Evolutionary conservation across 2,797 vertebrate species (phyloP).

Genomic region (Leucoraja ocellata): DNA sequence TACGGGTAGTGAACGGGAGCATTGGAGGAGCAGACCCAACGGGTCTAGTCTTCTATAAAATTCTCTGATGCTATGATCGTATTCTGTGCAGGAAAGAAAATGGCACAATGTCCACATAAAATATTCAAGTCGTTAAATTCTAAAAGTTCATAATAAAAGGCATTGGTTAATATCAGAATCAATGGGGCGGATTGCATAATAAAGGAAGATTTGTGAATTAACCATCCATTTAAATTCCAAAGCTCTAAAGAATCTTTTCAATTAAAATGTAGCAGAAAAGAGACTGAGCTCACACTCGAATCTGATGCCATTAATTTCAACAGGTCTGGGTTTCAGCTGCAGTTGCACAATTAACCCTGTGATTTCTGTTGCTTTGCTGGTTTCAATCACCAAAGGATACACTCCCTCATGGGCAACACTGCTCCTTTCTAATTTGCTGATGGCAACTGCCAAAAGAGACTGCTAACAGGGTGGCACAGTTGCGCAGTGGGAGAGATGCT

Average conservation of each 20-base stretch:
- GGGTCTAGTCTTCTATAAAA: neutral
- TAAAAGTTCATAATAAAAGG: neutral
- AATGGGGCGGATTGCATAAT: neutral
- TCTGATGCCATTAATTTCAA: neutral
- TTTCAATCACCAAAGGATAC: neutral
- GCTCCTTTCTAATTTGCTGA: neutral
- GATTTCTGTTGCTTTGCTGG: neutral
- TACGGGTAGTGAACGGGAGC: too few species aligned
- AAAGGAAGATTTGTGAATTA: neutral
- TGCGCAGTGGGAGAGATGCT: too few species aligned
- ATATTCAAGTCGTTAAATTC: neutral
- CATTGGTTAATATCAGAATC: neutral
- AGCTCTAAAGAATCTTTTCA: neutral
- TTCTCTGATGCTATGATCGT: neutral
- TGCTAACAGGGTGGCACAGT: too few species aligned
- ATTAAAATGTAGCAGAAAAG: neutral
- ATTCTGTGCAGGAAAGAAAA: neutral
- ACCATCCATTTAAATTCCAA: neutral
- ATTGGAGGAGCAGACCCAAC: neutral
- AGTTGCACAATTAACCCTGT: neutral
- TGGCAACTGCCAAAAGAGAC: neutral
- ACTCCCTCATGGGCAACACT: neutral
- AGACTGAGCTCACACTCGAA: neutral
- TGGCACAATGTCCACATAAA: neutral
- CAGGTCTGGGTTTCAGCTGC: neutral